A percentile compares a stretch with the other conserved stretches of the same genome.
Evolutionary conservation across 2,888 invertebrate genomes (phyloP).

Genomic region (Dioctria rufipes): DNA sequence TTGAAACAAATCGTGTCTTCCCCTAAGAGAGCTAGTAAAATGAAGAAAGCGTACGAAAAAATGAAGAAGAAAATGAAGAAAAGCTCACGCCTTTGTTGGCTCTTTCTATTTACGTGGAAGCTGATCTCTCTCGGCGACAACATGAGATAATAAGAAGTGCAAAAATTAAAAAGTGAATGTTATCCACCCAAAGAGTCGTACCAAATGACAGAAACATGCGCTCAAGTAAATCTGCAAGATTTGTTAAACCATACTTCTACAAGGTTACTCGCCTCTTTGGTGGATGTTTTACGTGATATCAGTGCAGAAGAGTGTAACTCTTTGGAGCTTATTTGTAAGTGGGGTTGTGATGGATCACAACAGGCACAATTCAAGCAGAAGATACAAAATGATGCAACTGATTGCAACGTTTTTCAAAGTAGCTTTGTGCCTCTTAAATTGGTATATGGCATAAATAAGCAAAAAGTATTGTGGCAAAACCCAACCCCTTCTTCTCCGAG

Average conservation of each 20-base stretch:
- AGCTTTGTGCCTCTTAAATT: constrained; percentile 9
- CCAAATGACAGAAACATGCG: neutral
- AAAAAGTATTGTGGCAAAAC: neutral
- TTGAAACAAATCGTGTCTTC: too few relatives aligned
- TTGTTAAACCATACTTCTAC: neutral
- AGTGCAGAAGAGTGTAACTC: neutral
- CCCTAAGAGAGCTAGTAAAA: too few relatives aligned
- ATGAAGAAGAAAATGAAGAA: too few relatives aligned
- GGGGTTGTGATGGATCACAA: constrained; percentile 4
- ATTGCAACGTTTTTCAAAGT: constrained; percentile 10
- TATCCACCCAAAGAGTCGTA: too few relatives aligned
- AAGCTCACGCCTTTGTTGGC: neutral
- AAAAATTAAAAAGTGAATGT: neutral
- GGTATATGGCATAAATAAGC: neutral
- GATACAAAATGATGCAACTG: neutral
- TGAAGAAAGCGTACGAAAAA: neutral
- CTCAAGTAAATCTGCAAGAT: too few relatives aligned
- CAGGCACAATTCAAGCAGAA: constrained; percentile 23
- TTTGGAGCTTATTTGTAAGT: constrained; percentile 4
- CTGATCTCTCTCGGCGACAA: neutral
- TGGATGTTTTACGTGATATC: constrained; percentile 15
- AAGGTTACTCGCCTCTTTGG: neutral
- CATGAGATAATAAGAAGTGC: neutral
- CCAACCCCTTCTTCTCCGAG: constrained; percentile 28
- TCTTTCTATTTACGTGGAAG: neutral